Conservation (phyloP, 2,888 invertebrate genomes). For the Callosobruchus maculatus region DNA sequence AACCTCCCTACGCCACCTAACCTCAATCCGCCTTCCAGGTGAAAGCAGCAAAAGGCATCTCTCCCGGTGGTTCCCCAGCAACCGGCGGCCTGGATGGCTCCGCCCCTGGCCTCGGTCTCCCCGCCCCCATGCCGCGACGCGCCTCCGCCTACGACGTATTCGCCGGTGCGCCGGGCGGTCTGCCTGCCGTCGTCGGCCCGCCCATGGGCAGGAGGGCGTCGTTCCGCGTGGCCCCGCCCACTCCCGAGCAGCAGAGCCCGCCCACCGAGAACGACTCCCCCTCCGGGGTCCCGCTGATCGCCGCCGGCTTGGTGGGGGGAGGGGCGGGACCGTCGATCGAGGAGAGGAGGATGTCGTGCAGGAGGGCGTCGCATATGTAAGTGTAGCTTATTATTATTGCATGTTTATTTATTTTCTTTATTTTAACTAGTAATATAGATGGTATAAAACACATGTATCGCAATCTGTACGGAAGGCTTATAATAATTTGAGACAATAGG, state of each 20-base stretch:
- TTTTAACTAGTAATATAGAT: too few species aligned
- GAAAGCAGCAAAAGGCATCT: background rate
- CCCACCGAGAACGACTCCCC: conserved; percentile 54
- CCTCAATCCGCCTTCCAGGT: background rate
- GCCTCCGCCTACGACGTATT: conserved; percentile 85
- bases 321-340: conserved; percentile 47
- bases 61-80: conserved; percentile 16
- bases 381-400: conserved; percentile 40
- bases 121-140: conserved; percentile 72
- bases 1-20: conserved; percentile 17
- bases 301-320: background rate
- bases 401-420: background rate
- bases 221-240: conserved; percentile 56
- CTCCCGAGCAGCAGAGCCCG: conserved; percentile 55
- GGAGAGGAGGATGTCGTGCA: conserved; percentile 63
- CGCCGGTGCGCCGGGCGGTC: conserved; percentile 57
- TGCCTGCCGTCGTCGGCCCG: conserved; percentile 26
- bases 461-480: too few species aligned
- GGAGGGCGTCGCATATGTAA: conserved; percentile 82
- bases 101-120: conserved; percentile 60
- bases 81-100: conserved; percentile 38
- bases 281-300: conserved; percentile 15
- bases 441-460: too few species aligned
- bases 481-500: too few species aligned
- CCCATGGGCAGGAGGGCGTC: conserved; percentile 53